Evolutionary conservation across 2,797 vertebrate species (phyloP).

Genomic region (Taeniopygia guttata): DNA sequence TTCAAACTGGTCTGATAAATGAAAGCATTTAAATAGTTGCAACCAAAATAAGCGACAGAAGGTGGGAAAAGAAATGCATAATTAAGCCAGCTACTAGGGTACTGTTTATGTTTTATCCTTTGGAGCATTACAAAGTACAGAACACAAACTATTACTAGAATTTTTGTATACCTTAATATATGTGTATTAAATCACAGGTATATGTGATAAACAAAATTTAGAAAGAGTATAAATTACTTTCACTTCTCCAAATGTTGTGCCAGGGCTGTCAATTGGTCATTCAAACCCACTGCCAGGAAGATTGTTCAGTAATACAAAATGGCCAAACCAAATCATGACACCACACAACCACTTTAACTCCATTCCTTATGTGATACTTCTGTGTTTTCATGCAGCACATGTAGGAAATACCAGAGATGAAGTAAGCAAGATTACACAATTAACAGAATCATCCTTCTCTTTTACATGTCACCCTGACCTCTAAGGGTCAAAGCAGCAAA

Average conservation of each 20-base stretch:
- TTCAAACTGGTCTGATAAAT: slow-evolving; percentile 57
- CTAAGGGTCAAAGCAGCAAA: background rate
- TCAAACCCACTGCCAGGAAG: background rate
- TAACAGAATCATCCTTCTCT: background rate
- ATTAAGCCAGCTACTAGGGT: slow-evolving; percentile 30
- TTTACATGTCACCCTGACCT: background rate
- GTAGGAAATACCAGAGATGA: background rate
- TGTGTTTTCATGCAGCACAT: background rate
- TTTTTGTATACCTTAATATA: background rate
- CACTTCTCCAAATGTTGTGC: background rate
- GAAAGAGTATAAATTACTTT: background rate
- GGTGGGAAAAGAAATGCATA: slow-evolving; percentile 51
- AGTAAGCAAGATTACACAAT: background rate
- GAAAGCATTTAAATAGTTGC: slow-evolving; percentile 60
- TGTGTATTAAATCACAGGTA: background rate
- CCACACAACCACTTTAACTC: background rate
- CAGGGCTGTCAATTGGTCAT: accelerated
- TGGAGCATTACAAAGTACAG: slow-evolving; percentile 14
- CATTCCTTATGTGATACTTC: background rate
- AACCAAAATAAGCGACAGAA: slow-evolving; percentile 53
- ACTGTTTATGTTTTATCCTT: slow-evolving; percentile 38
- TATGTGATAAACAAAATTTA: background rate
- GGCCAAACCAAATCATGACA: background rate
- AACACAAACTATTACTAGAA: slow-evolving; percentile 5
- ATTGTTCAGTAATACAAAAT: background rate